phyloP scores from a whole-genome alignment of 2,113 vertebrate species.

The Fregata magnificens region DNA sequence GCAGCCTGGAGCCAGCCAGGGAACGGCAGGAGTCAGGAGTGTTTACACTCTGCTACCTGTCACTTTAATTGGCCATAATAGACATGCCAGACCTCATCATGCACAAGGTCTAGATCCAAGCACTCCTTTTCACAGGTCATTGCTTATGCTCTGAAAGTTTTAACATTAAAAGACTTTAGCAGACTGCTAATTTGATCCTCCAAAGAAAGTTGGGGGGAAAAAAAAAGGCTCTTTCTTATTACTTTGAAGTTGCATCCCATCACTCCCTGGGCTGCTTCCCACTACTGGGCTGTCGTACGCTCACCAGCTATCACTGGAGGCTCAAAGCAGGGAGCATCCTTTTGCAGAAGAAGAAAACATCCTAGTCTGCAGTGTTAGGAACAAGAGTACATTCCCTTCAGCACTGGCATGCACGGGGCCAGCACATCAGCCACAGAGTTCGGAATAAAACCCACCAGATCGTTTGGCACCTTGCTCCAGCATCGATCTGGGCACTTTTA shows the following conservation, averaged over 20 bases:
- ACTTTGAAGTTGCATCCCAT: not conserved
- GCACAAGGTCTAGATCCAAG: slow-evolving; percentile 3
- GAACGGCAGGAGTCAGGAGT: not conserved
- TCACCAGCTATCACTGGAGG: not conserved
- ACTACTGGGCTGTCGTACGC: not conserved
- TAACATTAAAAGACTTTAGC: slow-evolving; percentile 23
- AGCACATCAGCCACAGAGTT: not conserved
- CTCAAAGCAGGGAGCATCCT: not conserved
- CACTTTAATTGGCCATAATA: slow-evolving; percentile 53
- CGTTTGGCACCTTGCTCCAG: not conserved
- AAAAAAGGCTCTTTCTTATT: not conserved
- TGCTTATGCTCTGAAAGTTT: slow-evolving; percentile 33
- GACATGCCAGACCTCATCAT: slow-evolving; percentile 32
- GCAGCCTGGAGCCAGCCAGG: not conserved
- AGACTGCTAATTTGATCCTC: slow-evolving; percentile 18
- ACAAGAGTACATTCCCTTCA: not conserved
- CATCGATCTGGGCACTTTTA: not conserved
- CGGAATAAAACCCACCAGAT: not conserved
- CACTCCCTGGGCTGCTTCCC: not conserved
- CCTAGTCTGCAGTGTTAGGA: not conserved
- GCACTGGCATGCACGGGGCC: not conserved
- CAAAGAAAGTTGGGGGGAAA: not conserved
- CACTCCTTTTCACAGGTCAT: slow-evolving; percentile 15
- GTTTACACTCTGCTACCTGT: slow-evolving; percentile 54
- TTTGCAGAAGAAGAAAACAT: not conserved